phyloP scores from a whole-genome alignment of 1,140 invertebrate genomes.

The Zaprionus nigranus region DNA sequence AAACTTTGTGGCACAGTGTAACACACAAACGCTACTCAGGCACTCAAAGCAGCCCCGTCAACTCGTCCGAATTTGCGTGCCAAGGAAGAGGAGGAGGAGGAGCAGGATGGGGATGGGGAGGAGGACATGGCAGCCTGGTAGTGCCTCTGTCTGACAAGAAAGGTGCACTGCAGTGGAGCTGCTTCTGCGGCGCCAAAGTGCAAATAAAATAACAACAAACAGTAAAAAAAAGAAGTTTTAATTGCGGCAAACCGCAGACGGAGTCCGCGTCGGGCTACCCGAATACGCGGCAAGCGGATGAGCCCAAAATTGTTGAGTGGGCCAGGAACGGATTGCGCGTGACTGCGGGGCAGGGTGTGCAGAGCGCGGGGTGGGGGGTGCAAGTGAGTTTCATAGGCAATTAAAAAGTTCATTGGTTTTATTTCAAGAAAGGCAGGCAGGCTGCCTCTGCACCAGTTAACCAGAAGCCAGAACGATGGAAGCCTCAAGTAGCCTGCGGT shows the following conservation, averaged over 20 bases:
- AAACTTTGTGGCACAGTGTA: slow-evolving; percentile 66
- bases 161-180: slow-evolving; percentile 3
- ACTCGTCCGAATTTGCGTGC: slow-evolving; percentile 4
- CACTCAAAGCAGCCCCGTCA: slow-evolving; percentile 14
- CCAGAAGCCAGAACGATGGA: slow-evolving; percentile 37
- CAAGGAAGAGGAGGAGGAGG: neutral
- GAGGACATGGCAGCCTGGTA: neutral
- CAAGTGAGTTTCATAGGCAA: slow-evolving; percentile 72
- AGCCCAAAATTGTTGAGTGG: slow-evolving; percentile 2
- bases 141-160: neutral
- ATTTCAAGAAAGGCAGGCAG: slow-evolving; percentile 34
- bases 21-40: slow-evolving; percentile 14
- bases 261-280: slow-evolving; percentile 50
- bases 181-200: slow-evolving; percentile 68
- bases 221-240: slow-evolving; percentile 44
- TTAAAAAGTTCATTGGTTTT: slow-evolving; percentile 82
- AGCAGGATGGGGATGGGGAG: neutral
- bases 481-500: slow-evolving; percentile 13
- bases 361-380: neutral
- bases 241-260: slow-evolving; percentile 38
- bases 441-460: slow-evolving; percentile 8
- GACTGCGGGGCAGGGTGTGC: neutral
- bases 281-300: slow-evolving; percentile 58
- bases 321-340: slow-evolving; percentile 17
- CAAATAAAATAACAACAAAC: slow-evolving; percentile 66